Evolutionary conservation across 2,888 invertebrate genomes (phyloP).

Genomic region (Andrena bucephala): DNA sequence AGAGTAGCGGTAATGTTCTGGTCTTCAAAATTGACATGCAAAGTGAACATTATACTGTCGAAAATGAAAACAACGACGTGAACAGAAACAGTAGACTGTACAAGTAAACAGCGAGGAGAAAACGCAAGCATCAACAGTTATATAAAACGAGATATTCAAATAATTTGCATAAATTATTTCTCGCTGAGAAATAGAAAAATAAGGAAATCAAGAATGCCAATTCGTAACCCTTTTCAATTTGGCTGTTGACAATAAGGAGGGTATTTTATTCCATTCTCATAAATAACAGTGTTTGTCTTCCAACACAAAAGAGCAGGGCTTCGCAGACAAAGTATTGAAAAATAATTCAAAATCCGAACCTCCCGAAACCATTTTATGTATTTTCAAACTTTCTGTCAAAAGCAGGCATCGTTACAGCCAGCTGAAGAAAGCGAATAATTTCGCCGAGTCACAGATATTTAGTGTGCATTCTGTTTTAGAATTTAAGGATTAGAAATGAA

Average conservation of each 20-base stretch:
- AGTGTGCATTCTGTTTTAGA: not conserved
- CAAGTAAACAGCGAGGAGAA: conserved; percentile 3
- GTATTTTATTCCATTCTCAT: too few relatives aligned
- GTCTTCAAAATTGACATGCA: not conserved
- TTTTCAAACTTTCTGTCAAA: too few relatives aligned
- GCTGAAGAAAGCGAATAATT: too few relatives aligned
- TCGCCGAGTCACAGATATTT: not conserved
- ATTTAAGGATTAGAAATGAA: not conserved
- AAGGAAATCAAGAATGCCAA: not conserved
- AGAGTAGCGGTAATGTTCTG: not conserved
- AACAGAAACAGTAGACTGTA: not conserved
- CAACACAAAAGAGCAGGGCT: too few relatives aligned
- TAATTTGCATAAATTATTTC: conserved; percentile 13
- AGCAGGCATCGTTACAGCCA: too few relatives aligned
- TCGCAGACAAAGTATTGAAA: too few relatives aligned
- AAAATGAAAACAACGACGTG: not conserved
- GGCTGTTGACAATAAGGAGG: too few relatives aligned
- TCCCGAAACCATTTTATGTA: too few relatives aligned
- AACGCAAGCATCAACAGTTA: conserved; percentile 4
- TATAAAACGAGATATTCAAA: not conserved
- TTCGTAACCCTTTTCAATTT: not conserved
- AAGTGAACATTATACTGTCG: conserved; percentile 3
- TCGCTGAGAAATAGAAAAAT: not conserved
- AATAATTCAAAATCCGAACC: too few relatives aligned
- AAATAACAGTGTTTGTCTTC: too few relatives aligned